These are phyloP conservation scores for Leucophenga maculata DNA, from an alignment of 2,888 invertebrate species.

Conservation along the genomic window DNA sequence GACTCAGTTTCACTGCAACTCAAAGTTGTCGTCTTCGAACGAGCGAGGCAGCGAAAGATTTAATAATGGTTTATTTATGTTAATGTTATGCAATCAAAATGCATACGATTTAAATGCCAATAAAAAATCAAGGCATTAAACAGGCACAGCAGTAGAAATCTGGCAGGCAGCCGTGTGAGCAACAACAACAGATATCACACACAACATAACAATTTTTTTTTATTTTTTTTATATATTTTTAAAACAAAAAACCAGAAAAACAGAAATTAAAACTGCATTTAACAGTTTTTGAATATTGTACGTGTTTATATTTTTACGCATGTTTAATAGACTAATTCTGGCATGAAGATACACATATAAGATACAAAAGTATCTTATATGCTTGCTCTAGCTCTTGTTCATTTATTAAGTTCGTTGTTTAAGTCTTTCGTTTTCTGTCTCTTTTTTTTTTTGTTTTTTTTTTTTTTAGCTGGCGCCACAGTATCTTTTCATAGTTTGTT, in stretches of 20 bases:
- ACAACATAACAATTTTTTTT: slow-evolving; percentile 34
- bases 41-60: slow-evolving; percentile 28
- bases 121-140: slow-evolving; percentile 60
- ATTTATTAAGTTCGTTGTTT: slow-evolving; percentile 46
- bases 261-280: slow-evolving; percentile 48
- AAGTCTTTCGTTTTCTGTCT: slow-evolving; percentile 43
- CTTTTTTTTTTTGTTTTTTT: no score
- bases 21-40: neutral
- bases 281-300: slow-evolving; percentile 50
- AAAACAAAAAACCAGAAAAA: slow-evolving; percentile 29
- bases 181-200: slow-evolving; percentile 7
- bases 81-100: slow-evolving; percentile 69
- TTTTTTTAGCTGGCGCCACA: slow-evolving; percentile 59
- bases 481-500: slow-evolving; percentile 62
- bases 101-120: slow-evolving; percentile 67
- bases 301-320: slow-evolving; percentile 57
- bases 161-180: neutral
- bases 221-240: no score
- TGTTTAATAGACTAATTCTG: slow-evolving; percentile 64
- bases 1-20: slow-evolving; percentile 23
- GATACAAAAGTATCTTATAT: no score
- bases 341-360: neutral
- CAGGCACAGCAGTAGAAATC: slow-evolving; percentile 11
- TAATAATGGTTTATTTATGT: slow-evolving; percentile 67
- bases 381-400: slow-evolving; percentile 28